These are phyloP conservation scores for Drosophila multiciliata DNA, from an alignment of 2,888 invertebrate genomes.

Conservation along the genomic window DNA sequence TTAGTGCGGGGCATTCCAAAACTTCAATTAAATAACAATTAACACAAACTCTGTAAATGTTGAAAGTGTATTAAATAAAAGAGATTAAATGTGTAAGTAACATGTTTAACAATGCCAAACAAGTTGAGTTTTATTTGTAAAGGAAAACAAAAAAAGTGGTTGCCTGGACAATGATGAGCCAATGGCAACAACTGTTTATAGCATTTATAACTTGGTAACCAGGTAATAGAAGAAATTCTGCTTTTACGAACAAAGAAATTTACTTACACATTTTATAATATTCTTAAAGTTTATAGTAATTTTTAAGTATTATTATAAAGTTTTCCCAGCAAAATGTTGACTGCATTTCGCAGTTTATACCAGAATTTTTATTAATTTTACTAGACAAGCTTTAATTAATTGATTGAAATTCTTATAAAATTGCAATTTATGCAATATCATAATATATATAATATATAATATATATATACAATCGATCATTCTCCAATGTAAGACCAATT, in stretches of 20 bases:
- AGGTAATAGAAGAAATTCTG: not conserved
- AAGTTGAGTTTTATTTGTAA: not conserved
- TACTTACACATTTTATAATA: no score
- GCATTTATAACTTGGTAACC: not conserved
- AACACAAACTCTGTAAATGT: slow-evolving; percentile 2
- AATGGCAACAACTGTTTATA: slow-evolving; percentile 13
- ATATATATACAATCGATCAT: not conserved
- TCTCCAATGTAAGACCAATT: slow-evolving; percentile 63
- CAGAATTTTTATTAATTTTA: not conserved
- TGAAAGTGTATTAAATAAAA: slow-evolving; percentile 9
- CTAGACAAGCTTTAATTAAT: not conserved
- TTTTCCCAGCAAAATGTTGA: not conserved
- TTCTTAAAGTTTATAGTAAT: not conserved
- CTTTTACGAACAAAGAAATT: not conserved
- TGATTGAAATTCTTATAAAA: not conserved
- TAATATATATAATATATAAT: not conserved
- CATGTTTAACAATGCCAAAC: slow-evolving; percentile 12
- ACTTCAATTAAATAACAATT: slow-evolving; percentile 9
- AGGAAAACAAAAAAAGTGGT: slow-evolving; percentile 21
- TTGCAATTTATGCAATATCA: not conserved
- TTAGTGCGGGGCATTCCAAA: slow-evolving; percentile 82
- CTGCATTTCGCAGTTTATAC: not conserved
- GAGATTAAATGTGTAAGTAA: slow-evolving; percentile 3
- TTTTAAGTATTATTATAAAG: not conserved
- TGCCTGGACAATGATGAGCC: slow-evolving; percentile 10